Percentiles rank a stretch among this genome's conserved stretches.
phyloP scores from a whole-genome alignment of 2,113 vertebrate species.

The Ceyx cyanopectus region DNA sequence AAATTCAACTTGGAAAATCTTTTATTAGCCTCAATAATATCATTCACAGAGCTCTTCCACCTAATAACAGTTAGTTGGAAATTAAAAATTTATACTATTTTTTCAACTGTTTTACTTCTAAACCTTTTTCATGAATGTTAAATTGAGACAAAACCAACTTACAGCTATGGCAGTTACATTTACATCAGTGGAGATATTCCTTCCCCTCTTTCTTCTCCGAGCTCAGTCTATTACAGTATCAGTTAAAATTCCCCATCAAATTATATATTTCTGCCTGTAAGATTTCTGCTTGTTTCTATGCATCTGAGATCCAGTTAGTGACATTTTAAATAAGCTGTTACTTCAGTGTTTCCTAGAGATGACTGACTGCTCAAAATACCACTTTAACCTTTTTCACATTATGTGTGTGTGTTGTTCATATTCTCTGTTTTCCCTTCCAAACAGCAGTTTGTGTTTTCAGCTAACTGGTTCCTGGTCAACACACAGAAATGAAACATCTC shows the following conservation, averaged over 20 bases:
- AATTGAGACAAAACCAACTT: neutral
- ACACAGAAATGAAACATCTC: neutral
- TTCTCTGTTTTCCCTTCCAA: neutral
- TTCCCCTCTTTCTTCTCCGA: neutral
- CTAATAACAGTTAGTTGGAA: neutral
- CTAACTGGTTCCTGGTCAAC: neutral
- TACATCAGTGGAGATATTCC: neutral
- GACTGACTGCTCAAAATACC: neutral
- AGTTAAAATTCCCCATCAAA: neutral
- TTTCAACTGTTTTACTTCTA: neutral
- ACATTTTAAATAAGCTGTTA: constrained; percentile 6
- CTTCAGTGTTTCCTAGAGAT: constrained; percentile 33
- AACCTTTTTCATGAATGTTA: neutral
- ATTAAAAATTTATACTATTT: neutral
- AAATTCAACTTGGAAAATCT: neutral
- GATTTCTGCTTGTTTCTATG: neutral
- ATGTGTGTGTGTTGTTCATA: neutral
- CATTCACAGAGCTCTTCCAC: neutral
- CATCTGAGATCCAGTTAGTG: neutral
- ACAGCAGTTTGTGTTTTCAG: neutral
- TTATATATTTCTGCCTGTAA: neutral
- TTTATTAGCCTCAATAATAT: neutral
- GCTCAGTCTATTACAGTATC: neutral
- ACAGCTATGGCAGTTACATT: neutral
- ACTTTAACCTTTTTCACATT: neutral